These are phyloP conservation scores for Boleophthalmus pectinirostris DNA, from an alignment of 2,113 vertebrate species.

Conservation along the genomic window DNA sequence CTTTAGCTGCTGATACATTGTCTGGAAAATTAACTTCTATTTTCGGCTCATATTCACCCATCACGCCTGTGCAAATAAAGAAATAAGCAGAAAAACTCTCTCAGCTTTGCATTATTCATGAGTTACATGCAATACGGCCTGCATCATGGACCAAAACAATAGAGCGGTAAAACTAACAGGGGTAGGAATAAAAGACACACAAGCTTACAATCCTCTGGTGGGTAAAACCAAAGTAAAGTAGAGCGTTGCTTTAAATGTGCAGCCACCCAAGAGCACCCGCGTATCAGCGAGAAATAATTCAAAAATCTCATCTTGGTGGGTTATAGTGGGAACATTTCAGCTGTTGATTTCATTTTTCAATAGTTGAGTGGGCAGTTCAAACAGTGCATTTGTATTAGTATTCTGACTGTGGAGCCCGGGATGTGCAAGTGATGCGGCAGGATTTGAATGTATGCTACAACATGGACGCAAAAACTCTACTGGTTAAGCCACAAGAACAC, in stretches of 20 bases:
- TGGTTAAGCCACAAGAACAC: constrained; percentile 64
- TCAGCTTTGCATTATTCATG: constrained; percentile 70
- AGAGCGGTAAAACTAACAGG: constrained; percentile 47
- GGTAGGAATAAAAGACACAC: constrained; percentile 50
- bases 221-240: constrained; percentile 35
- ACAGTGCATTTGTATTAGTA: constrained; percentile 47
- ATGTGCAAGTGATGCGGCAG: constrained; percentile 48
- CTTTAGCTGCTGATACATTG: constrained; percentile 87
- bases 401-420: constrained; percentile 36
- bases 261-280: constrained; percentile 35
- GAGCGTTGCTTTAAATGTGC: constrained; percentile 39
- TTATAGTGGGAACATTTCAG: constrained; percentile 29
- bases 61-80: constrained; percentile 79
- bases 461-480: constrained; percentile 65
- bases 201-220: constrained; percentile 53
- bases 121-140: constrained; percentile 55
- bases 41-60: constrained; percentile 97
- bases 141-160: constrained; percentile 49
- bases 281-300: constrained; percentile 56
- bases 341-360: constrained; percentile 56
- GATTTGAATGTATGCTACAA: constrained; percentile 63
- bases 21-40: constrained; percentile 97
- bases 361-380: constrained; percentile 40
- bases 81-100: constrained; percentile 49
- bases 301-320: constrained; percentile 37